Percentiles rank a stretch among this genome's conserved stretches.
Conservation (phyloP, 2,888 invertebrate genomes). For the Pachycephus smyrnensis region DNA sequence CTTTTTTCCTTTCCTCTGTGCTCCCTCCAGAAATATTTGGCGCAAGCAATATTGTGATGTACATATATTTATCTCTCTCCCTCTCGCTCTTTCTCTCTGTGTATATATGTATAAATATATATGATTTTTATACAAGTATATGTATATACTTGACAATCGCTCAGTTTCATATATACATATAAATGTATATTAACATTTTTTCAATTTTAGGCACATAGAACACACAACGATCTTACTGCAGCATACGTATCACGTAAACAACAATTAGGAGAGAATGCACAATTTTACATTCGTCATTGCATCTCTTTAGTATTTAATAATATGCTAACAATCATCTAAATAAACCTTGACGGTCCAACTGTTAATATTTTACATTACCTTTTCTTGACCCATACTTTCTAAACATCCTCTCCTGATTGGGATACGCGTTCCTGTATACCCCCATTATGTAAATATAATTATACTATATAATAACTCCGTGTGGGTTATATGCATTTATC, state of each 20-base stretch:
- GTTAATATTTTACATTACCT: not conserved
- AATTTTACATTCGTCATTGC: constrained; percentile 15
- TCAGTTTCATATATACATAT: constrained; percentile 19
- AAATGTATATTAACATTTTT: constrained; percentile 14
- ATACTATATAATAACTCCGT: constrained; percentile 16
- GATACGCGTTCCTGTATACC: not conserved
- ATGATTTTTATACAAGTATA: constrained; percentile 19
- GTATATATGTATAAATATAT: constrained; percentile 9
- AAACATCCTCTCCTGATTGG: constrained; percentile 23
- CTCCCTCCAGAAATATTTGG: constrained; percentile 7
- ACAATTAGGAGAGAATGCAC: constrained; percentile 30
- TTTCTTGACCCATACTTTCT: constrained; percentile 18
- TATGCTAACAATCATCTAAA: constrained; percentile 17
- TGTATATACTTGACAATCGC: constrained; percentile 9
- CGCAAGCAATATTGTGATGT: constrained; percentile 9
- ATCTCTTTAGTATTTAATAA: constrained; percentile 9
- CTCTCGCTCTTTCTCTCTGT: constrained; percentile 6
- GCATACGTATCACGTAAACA: constrained; percentile 41
- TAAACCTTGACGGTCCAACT: constrained; percentile 16
- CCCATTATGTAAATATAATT: constrained; percentile 21
- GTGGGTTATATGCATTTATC: constrained; percentile 21
- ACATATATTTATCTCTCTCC: constrained; percentile 9
- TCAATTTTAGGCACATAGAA: constrained; percentile 61
- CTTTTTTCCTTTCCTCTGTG: constrained; percentile 4
- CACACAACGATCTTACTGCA: constrained; percentile 52